A percentile compares a stretch with the other conserved stretches of the same genome.
phyloP scores from a whole-genome alignment of 2,797 vertebrate species.

The Rhabdomys pumilio region DNA sequence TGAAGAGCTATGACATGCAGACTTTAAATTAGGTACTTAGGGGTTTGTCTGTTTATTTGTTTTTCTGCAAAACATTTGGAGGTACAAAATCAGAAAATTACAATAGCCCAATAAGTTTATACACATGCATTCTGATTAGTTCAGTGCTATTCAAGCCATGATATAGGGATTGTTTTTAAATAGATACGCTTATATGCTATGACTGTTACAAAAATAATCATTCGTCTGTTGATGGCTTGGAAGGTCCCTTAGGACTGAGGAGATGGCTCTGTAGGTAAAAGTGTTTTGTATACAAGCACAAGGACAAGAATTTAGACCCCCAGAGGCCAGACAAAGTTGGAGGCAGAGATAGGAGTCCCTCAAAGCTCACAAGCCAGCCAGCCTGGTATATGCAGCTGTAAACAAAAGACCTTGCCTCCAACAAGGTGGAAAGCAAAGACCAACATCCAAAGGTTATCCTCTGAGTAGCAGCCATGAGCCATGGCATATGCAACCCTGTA shows the following conservation, averaged over 20 bases:
- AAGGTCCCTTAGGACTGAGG: neutral
- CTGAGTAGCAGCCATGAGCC: neutral
- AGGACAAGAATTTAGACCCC: neutral
- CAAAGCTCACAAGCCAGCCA: neutral
- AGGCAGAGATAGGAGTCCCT: neutral
- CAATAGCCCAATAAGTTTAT: neutral
- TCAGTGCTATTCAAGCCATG: neutral
- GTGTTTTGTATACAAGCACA: neutral
- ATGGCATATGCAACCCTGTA: neutral
- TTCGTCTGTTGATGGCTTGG: neutral
- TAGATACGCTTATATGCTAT: conserved; percentile 4
- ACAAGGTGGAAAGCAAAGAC: neutral
- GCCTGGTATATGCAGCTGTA: neutral
- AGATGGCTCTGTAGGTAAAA: neutral
- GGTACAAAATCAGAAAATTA: neutral
- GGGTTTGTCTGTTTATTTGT: neutral
- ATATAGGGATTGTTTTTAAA: conserved; percentile 28
- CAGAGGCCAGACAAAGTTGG: neutral
- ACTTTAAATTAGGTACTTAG: neutral
- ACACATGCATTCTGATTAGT: conserved; percentile 10
- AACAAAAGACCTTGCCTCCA: neutral
- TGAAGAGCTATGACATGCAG: neutral
- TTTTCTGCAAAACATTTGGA: neutral
- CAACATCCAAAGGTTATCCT: neutral
- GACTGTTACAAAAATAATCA: conserved; percentile 46